Evolutionary conservation across 2,113 vertebrate genomes (phyloP), one percentile per base, ranked within the genome.

Genomic region (Triplophysa rosa): DNA sequence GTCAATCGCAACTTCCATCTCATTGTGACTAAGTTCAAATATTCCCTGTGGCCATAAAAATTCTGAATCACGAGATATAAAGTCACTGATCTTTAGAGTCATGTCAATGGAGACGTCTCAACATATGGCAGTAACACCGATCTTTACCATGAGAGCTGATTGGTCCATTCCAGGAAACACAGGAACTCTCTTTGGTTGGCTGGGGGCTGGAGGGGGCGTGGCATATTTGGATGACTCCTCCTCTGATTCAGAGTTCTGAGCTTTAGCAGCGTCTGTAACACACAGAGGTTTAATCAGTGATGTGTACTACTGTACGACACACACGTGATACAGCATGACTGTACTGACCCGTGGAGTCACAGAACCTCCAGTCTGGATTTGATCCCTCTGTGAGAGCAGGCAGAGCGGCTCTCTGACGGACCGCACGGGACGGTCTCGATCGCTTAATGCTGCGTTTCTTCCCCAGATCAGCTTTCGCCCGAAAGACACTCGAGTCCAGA

Each of bases 161-260:
- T 93, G 94, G 76, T 92, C 95, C 86, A 97, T 61, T 3, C 95
- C 95, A 5, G 95, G 94, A 23, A 97, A 95, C 4, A 93, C 19
- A 0, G 95, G 90, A 26, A 94, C 90, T 76, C 93, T 93, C 83
- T 94, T 94, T 0, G 90, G 79, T 1, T 89, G 89, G 21, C 87
- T n/a, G 24, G 84, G 13, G 0, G 90, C 86, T 0, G 86, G 74
- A n/a, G 40, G 56, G 49, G 61, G 64, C 1, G 78, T 56, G 74
- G 86, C 87, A 8, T 56, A 10, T 71, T 78, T 79, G 0, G 88
- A 84, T 61, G 85, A 82, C 13, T 91, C 87, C 14, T 88, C 91
- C 21, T 91, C 91, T 29, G 88, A 86, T 14, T 90, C 89, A 0
- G 80, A 85, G 26, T 85, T 85, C 29, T 33, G 61, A 66, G 26